Evolutionary conservation across 2,888 invertebrate genomes (phyloP).

Genomic region (Desoria tigrina): DNA sequence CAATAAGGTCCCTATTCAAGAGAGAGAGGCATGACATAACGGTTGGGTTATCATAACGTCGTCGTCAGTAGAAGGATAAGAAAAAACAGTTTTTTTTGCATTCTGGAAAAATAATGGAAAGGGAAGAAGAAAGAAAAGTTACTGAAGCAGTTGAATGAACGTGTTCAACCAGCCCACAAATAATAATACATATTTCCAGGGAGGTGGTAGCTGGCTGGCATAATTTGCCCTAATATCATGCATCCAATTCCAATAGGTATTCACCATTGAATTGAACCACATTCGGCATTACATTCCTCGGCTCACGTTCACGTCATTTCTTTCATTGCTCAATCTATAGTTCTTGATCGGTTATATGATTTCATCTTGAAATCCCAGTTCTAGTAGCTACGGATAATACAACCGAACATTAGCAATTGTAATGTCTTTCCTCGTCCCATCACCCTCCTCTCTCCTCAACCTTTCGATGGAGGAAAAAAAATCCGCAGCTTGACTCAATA

Average conservation of each 20-base stretch:
- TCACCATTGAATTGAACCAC: conserved; percentile 13
- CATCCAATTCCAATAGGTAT: conserved; percentile 15
- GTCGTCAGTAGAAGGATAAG: too few relatives aligned
- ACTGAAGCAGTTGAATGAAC: conserved; percentile 40
- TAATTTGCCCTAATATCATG: conserved; percentile 21
- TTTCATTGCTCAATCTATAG: conserved; percentile 27
- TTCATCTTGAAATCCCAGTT: too few relatives aligned
- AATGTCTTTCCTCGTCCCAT: conserved; percentile 39
- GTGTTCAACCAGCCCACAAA: conserved; percentile 38
- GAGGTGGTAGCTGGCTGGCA: conserved; percentile 18
- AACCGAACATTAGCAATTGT: conserved; percentile 49
- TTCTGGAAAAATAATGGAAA: conserved; percentile 11
- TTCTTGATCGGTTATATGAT: conserved; percentile 13
- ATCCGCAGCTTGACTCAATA: conserved; percentile 34
- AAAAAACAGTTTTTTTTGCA: background rate
- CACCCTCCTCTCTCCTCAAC: conserved; percentile 23
- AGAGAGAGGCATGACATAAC: conserved; percentile 11
- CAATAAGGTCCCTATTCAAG: conserved; percentile 5
- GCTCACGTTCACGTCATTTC: conserved; percentile 22
- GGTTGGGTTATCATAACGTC: conserved; percentile 1
- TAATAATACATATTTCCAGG: conserved; percentile 23
- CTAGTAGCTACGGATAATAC: conserved; percentile 16
- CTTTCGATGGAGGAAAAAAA: conserved; percentile 26
- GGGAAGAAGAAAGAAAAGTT: conserved; percentile 38
- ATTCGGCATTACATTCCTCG: conserved; percentile 5